phyloP scores from a whole-genome alignment of 2,888 invertebrate species.

The Epiblema foenella region DNA sequence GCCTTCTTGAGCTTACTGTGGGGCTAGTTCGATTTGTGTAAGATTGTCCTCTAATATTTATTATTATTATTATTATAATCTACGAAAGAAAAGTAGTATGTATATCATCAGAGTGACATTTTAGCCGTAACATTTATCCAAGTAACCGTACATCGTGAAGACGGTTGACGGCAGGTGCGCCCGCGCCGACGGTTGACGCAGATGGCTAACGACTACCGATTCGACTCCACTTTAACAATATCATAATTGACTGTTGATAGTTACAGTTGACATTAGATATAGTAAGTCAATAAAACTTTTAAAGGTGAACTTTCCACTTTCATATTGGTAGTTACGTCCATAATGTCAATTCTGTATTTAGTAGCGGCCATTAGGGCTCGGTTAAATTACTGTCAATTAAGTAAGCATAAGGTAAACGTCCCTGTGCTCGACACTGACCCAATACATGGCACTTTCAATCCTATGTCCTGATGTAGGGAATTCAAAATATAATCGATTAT shows the following conservation, averaged over 20 bases:
- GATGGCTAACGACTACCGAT: constrained; percentile 13
- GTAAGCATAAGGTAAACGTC: too few species aligned
- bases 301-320: not conserved
- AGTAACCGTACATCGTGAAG: constrained; percentile 29
- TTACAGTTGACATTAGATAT: not conserved
- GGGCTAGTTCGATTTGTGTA: too few species aligned
- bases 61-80: too few species aligned
- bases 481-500: too few species aligned
- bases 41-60: too few species aligned
- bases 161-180: constrained; percentile 55
- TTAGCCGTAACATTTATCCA: constrained; percentile 15
- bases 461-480: too few species aligned
- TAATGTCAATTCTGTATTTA: not conserved
- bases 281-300: not conserved
- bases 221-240: constrained; percentile 7
- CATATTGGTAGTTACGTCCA: not conserved
- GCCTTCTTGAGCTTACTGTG: too few species aligned
- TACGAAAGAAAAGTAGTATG: not conserved
- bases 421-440: too few species aligned
- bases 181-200: constrained; percentile 23
- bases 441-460: too few species aligned
- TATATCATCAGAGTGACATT: constrained; percentile 10
- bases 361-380: too few species aligned
- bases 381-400: too few species aligned
- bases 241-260: constrained; percentile 4